Evolutionary conservation across 2,888 invertebrate genomes (phyloP).

Genomic region (Spilarctia lutea): DNA sequence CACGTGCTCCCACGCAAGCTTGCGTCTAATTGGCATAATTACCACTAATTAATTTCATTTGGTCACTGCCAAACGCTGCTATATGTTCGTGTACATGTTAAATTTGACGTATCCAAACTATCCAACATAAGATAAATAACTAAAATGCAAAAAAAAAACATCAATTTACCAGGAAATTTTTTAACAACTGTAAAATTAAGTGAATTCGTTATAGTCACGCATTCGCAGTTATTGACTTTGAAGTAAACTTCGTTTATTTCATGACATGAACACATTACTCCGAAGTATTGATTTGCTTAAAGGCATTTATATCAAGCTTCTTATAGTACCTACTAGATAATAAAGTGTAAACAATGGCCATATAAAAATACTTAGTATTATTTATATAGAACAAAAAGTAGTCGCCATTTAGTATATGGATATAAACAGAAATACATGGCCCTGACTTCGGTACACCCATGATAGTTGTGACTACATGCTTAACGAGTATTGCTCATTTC

Average conservation of each 20-base stretch:
- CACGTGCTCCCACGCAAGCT: conserved; percentile 65
- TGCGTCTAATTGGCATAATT: conserved; percentile 77
- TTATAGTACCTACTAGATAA: neutral
- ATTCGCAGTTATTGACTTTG: neutral
- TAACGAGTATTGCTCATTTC: neutral
- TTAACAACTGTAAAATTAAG: conserved; percentile 15
- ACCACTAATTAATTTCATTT: conserved; percentile 73
- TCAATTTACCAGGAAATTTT: conserved; percentile 6
- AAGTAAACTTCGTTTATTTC: neutral
- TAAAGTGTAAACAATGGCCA: neutral
- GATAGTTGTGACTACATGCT: neutral
- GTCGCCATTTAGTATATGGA: neutral
- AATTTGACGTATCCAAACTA: conserved; percentile 34
- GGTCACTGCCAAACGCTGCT: conserved; percentile 55
- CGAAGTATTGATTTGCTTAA: neutral
- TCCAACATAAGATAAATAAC: conserved; percentile 11
- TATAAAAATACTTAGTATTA: neutral
- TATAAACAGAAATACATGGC: neutral
- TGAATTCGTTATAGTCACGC: conserved; percentile 12
- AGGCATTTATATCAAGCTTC: neutral
- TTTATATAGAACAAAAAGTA: neutral
- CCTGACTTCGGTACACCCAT: neutral
- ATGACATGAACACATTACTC: neutral
- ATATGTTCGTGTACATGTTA: conserved; percentile 40
- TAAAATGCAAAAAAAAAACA: conserved; percentile 21